Evolutionary conservation across 2,888 invertebrate species (phyloP).

Genomic region (Tineola bisselliella): DNA sequence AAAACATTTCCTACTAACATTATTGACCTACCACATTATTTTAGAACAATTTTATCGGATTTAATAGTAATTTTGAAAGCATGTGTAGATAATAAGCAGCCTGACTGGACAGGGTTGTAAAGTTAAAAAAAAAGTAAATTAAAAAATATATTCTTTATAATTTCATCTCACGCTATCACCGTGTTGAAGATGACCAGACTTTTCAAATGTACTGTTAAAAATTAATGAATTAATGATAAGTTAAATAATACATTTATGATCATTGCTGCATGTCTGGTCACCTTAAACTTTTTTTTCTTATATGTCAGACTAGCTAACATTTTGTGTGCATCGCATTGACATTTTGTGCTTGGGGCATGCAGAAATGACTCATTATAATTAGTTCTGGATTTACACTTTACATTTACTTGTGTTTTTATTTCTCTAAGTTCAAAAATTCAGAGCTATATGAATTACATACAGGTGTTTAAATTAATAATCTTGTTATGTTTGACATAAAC

Average conservation of each 20-base stretch:
- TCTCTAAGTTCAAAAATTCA: neutral
- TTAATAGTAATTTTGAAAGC: conserved; percentile 22
- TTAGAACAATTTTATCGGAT: neutral
- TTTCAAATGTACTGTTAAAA: conserved; percentile 17
- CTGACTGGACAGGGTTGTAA: conserved; percentile 52
- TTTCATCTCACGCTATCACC: conserved; percentile 30
- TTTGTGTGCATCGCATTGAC: conserved; percentile 22
- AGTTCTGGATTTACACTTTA: neutral
- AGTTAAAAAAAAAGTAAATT: neutral
- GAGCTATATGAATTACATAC: neutral
- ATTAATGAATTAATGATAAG: neutral
- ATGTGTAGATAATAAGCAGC: conserved; percentile 47
- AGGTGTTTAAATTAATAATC: neutral
- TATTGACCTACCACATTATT: neutral
- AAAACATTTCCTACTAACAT: neutral
- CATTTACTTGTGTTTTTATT: neutral
- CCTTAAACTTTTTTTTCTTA: conserved; percentile 34
- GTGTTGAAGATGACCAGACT: conserved; percentile 62
- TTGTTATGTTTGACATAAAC: neutral
- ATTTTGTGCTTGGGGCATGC: conserved; percentile 66
- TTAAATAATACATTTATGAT: conserved; percentile 22
- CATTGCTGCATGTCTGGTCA: conserved; percentile 68
- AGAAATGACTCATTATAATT: conserved; percentile 47
- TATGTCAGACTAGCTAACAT: neutral
- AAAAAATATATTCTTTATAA: conserved; percentile 1